Percentiles rank a stretch among this genome's conserved stretches.
These are phyloP conservation scores for Perca fluviatilis DNA, from an alignment of 2,113 vertebrate genomes.

Conservation along the genomic window DNA sequence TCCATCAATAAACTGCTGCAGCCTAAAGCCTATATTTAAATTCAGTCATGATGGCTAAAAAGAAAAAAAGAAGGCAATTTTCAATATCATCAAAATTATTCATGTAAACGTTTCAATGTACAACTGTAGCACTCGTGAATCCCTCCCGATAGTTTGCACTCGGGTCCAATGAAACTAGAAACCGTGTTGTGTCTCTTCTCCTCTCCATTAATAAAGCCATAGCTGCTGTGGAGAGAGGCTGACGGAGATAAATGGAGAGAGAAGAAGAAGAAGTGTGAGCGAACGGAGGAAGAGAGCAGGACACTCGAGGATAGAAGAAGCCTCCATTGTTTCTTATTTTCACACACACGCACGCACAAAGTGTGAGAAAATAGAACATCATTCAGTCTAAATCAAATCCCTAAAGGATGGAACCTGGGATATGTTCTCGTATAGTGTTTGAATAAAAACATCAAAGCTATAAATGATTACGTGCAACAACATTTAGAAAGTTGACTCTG, in stretches of 20 bases:
- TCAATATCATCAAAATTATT: background rate
- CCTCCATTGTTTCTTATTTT: conserved; percentile 64
- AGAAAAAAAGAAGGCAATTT: background rate
- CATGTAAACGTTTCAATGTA: too few species aligned
- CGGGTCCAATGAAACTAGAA: conserved; percentile 28
- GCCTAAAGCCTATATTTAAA: background rate
- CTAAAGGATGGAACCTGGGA: background rate
- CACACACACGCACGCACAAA: conserved; percentile 7
- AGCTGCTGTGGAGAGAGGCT: conserved; percentile 64
- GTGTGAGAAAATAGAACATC: background rate
- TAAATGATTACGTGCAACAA: background rate
- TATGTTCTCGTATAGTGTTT: background rate
- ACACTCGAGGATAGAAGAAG: conserved; percentile 60
- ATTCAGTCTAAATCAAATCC: background rate
- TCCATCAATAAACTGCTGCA: background rate
- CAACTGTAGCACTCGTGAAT: background rate
- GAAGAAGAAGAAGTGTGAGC: conserved; percentile 10
- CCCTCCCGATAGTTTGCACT: conserved; percentile 18
- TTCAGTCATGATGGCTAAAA: background rate
- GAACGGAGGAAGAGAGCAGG: conserved; percentile 50
- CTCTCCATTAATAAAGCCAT: conserved; percentile 64
- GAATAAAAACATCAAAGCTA: background rate
- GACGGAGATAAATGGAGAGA: conserved; percentile 77
- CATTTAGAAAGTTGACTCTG: background rate
- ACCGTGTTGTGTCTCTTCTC: conserved; percentile 26